Percentiles rank a stretch among this genome's conserved stretches.
These are phyloP conservation scores for Danio tinwini DNA, from an alignment of 2,797 vertebrate species.

Conservation along the genomic window DNA sequence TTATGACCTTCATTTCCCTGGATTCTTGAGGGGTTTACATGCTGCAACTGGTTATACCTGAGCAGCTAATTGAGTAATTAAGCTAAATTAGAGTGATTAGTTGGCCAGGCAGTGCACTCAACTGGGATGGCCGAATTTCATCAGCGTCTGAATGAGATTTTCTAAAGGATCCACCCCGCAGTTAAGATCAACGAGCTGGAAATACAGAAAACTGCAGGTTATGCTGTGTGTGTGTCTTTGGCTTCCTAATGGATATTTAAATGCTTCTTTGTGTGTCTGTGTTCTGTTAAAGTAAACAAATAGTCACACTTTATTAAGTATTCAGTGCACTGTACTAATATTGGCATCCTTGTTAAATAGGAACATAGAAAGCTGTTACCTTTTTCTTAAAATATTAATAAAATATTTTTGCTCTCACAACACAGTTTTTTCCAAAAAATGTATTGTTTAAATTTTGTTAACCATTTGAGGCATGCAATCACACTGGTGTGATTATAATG, in stretches of 20 bases:
- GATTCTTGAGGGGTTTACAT: slow-evolving; percentile 45
- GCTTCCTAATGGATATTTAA: not conserved
- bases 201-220: slow-evolving; percentile 36
- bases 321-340: too few relatives aligned
- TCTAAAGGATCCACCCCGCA: slow-evolving; percentile 17
- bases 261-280: slow-evolving; percentile 4
- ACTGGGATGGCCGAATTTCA: slow-evolving; percentile 54
- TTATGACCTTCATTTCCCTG: slow-evolving; percentile 44
- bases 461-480: too few relatives aligned
- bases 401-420: too few relatives aligned
- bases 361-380: too few relatives aligned
- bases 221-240: slow-evolving; percentile 26
- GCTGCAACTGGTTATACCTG: slow-evolving; percentile 53
- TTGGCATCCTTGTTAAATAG: too few relatives aligned
- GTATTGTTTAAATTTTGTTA: too few relatives aligned
- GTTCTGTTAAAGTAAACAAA: not conserved
- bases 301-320: not conserved
- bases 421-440: too few relatives aligned
- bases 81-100: slow-evolving; percentile 59
- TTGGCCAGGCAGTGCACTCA: slow-evolving; percentile 59
- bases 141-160: slow-evolving; percentile 22
- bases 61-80: slow-evolving; percentile 58
- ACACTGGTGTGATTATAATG: too few relatives aligned
- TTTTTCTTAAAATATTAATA: too few relatives aligned
- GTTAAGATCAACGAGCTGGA: slow-evolving; percentile 38